Evolutionary conservation across 2,113 vertebrate genomes (phyloP).

Genomic region (Podarcis cretensis): DNA sequence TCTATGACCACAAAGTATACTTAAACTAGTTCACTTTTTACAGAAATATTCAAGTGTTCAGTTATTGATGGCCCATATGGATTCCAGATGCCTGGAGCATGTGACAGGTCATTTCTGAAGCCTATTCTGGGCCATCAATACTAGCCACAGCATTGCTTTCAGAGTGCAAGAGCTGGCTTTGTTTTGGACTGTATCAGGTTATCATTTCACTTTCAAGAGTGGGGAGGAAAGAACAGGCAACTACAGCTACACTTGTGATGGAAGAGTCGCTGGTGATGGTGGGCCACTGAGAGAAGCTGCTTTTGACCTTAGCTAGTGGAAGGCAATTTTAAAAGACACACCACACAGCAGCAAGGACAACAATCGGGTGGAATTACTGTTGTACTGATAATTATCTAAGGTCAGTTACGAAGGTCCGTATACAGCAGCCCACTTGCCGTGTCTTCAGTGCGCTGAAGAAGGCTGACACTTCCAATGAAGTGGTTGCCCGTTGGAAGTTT

Average conservation of each 20-base stretch:
- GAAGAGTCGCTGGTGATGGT: neutral
- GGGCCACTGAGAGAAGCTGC: neutral
- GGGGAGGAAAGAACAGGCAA: neutral
- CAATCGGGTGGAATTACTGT: neutral
- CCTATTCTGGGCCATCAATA: conserved; percentile 54
- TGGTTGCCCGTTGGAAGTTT: neutral
- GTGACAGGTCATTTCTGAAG: conserved; percentile 52
- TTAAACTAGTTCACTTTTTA: conserved; percentile 1
- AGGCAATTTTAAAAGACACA: neutral
- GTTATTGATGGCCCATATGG: conserved; percentile 31
- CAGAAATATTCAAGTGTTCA: conserved; percentile 24
- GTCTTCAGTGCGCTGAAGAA: neutral
- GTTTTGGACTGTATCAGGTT: conserved; percentile 56
- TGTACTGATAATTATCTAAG: neutral
- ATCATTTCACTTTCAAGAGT: conserved; percentile 50
- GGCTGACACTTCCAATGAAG: neutral
- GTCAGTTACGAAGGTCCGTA: neutral
- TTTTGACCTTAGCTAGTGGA: neutral
- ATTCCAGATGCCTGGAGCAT: neutral
- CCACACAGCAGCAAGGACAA: neutral
- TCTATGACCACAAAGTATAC: conserved; percentile 67
- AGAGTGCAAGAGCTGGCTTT: conserved; percentile 46
- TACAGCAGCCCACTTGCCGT: neutral
- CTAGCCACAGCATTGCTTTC: conserved; percentile 44
- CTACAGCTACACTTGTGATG: neutral